Conservation (phyloP, 2,888 invertebrate species). For the Griposia aprilina region DNA sequence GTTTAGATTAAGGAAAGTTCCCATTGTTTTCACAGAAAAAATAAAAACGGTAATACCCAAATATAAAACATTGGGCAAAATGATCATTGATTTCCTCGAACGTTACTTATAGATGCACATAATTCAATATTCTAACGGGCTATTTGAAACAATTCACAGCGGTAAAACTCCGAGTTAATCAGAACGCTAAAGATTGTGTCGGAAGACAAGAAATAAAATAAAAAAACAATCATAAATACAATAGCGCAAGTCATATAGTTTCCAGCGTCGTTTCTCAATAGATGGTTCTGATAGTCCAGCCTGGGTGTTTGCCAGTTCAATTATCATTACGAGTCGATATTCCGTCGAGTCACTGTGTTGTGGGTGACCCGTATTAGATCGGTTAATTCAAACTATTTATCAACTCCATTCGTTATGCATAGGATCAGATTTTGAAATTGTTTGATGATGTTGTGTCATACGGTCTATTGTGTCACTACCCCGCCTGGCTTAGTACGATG, state of each 20-base stretch:
- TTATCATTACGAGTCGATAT: constrained; percentile 88
- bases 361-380: constrained; percentile 91
- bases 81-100: constrained; percentile 52
- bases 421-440: constrained; percentile 90
- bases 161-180: constrained; percentile 88
- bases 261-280: constrained; percentile 84
- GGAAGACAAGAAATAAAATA: constrained; percentile 87
- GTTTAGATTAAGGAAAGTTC: constrained; percentile 45
- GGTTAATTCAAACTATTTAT: constrained; percentile 91
- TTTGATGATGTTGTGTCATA: constrained; percentile 89
- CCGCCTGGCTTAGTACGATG: constrained; percentile 87
- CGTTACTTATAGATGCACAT: constrained; percentile 54
- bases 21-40: constrained; percentile 7
- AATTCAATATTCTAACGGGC: constrained; percentile 81
- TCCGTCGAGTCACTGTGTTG: constrained; percentile 87
- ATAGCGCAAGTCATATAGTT: constrained; percentile 90
- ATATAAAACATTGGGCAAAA: constrained; percentile 38
- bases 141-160: constrained; percentile 88
- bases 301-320: constrained; percentile 91
- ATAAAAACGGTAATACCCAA: constrained; percentile 35
- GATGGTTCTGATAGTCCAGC: constrained; percentile 86
- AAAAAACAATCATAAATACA: constrained; percentile 88
- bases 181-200: constrained; percentile 90
- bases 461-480: constrained; percentile 78
- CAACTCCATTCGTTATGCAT: constrained; percentile 90